These are phyloP conservation scores for Xestia rhomboidea DNA, from an alignment of 2,888 invertebrate genomes.

Conservation along the genomic window DNA sequence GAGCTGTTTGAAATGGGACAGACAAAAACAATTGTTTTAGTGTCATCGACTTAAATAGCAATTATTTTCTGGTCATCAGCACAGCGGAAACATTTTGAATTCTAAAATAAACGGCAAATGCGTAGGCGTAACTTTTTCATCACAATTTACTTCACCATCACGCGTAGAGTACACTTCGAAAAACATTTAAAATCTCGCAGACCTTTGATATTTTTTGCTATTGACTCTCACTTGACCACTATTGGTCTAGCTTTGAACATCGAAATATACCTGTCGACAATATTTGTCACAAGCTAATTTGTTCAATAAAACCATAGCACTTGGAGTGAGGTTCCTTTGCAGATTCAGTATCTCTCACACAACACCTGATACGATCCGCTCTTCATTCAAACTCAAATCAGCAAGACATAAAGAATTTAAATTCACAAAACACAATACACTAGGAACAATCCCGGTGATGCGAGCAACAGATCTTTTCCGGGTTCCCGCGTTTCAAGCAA, in stretches of 20 bases:
- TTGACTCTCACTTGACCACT: neutral
- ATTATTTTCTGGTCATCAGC: neutral
- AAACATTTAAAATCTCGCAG: neutral
- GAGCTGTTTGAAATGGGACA: slow-evolving; percentile 12
- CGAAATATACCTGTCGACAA: neutral
- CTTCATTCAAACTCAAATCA: slow-evolving; percentile 54
- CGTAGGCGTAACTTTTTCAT: neutral
- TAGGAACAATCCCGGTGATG: slow-evolving; percentile 72
- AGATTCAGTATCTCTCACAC: slow-evolving; percentile 5
- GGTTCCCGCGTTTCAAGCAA: slow-evolving; percentile 64
- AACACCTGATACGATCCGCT: slow-evolving; percentile 35
- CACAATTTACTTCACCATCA: neutral
- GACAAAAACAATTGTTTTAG: slow-evolving; percentile 2
- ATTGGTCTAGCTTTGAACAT: neutral
- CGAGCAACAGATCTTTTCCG: slow-evolving; percentile 70
- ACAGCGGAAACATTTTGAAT: neutral
- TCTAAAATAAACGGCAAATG: neutral
- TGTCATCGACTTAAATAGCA: neutral
- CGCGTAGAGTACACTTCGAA: neutral
- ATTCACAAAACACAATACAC: slow-evolving; percentile 67
- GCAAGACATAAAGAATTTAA: slow-evolving; percentile 62
- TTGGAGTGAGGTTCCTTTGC: neutral
- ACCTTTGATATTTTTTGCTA: neutral
- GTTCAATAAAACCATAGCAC: neutral
- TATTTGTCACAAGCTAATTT: neutral